These are phyloP conservation scores for Ibycter americanus DNA, from an alignment of 2,797 vertebrate genomes.

Conservation along the genomic window DNA sequence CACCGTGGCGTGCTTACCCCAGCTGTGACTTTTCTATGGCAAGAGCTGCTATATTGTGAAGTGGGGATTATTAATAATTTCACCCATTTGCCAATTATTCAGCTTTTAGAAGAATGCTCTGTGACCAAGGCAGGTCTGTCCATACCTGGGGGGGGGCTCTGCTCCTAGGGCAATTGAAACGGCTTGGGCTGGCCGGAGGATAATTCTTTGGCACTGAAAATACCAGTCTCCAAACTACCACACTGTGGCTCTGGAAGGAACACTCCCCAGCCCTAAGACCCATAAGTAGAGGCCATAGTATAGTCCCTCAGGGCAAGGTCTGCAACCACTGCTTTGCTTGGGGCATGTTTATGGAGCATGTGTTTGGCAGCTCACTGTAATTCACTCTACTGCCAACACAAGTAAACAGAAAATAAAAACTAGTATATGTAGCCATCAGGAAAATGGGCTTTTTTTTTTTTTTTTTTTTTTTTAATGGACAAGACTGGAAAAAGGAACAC, in stretches of 20 bases:
- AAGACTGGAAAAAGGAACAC: background rate
- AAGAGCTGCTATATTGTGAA: background rate
- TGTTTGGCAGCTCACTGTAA: background rate
- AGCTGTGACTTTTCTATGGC: background rate
- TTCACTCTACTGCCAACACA: background rate
- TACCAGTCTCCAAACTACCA: background rate
- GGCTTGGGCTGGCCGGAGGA: background rate
- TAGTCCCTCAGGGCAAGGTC: background rate
- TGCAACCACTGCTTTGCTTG: background rate
- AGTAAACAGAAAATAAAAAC: background rate
- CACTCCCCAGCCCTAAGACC: background rate
- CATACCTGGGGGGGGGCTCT: background rate
- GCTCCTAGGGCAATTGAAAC: background rate
- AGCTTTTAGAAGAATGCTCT: background rate
- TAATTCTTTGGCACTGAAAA: background rate
- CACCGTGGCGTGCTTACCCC: fast-evolving
- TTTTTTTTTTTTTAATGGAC: background rate
- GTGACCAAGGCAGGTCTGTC: fast-evolving
- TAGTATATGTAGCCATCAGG: background rate
- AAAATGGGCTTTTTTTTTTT: background rate
- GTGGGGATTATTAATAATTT: background rate
- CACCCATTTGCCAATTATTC: background rate
- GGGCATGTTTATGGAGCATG: background rate
- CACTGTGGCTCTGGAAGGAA: background rate
- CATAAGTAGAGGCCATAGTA: fast-evolving